Percentiles rank a stretch among this genome's conserved stretches.
Evolutionary conservation across 1,140 invertebrate genomes (phyloP).

Genomic region (Cyphomyrmex costatus): DNA sequence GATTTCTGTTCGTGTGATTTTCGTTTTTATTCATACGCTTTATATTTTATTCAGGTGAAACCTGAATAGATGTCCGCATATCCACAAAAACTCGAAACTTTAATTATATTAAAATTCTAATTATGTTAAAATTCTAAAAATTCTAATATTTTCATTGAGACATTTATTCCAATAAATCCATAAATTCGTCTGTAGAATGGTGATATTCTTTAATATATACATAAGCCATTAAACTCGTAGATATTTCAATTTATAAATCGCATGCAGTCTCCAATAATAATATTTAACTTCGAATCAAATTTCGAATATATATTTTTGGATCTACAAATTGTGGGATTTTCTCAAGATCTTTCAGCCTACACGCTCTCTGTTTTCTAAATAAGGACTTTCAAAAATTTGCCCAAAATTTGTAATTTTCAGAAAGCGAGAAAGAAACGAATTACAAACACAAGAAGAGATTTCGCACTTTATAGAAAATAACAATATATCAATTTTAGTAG

Average conservation of each 20-base stretch:
- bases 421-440: too few relatives aligned
- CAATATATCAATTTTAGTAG: too few relatives aligned
- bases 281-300: conserved; percentile 6
- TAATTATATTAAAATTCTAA: not conserved
- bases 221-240: not conserved
- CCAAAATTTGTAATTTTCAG: too few relatives aligned
- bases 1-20: too few relatives aligned
- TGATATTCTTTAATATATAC: not conserved
- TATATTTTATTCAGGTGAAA: not conserved
- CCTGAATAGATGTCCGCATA: not conserved
- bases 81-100: not conserved
- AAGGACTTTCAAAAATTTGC: too few relatives aligned
- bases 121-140: not conserved
- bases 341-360: not conserved
- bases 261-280: too few relatives aligned
- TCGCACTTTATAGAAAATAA: too few relatives aligned
- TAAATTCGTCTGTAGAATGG: not conserved
- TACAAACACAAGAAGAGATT: too few relatives aligned
- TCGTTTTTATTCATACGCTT: not conserved
- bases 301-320: not conserved
- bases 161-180: not conserved
- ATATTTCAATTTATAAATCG: not conserved
- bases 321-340: not conserved
- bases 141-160: not conserved
- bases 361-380: too few relatives aligned